These are phyloP conservation scores for Yoshiicerus persimilis DNA, from an alignment of 1,140 invertebrate genomes.

Conservation along the genomic window DNA sequence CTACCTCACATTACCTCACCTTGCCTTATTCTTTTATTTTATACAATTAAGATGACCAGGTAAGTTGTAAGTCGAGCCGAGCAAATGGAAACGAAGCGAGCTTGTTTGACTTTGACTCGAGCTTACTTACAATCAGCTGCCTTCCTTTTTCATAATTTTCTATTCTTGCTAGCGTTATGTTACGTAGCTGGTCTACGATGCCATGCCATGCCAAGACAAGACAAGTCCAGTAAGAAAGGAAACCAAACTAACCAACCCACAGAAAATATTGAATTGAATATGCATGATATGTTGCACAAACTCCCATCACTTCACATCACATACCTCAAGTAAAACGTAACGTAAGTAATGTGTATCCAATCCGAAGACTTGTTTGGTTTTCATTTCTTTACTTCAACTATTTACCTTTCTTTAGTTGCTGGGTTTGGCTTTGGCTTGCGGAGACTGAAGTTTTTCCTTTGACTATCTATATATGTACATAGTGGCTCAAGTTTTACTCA, in stretches of 20 bases:
- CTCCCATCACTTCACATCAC: not conserved
- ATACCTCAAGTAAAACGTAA: slow-evolving; percentile 5
- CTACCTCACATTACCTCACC: slow-evolving; percentile 7
- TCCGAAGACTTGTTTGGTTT: slow-evolving; percentile 21
- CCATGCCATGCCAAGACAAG: not conserved
- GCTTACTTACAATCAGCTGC: not conserved
- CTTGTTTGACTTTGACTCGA: not conserved
- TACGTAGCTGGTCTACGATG: not conserved
- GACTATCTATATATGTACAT: slow-evolving; percentile 16
- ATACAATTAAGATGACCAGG: not conserved
- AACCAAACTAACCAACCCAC: slow-evolving; percentile 15
- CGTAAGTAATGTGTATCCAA: slow-evolving; percentile 20
- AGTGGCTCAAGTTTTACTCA: not conserved
- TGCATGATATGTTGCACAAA: slow-evolving; percentile 22
- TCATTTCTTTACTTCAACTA: slow-evolving; percentile 11
- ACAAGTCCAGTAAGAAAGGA: slow-evolving; percentile 12
- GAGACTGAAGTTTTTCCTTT: slow-evolving; percentile 1
- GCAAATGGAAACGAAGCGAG: not conserved
- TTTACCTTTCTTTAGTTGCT: slow-evolving; percentile 19
- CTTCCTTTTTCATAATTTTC: slow-evolving; percentile 17
- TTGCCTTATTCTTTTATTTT: slow-evolving; percentile 16
- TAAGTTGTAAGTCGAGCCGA: not conserved
- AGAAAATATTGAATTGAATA: slow-evolving; percentile 22
- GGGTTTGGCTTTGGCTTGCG: slow-evolving; percentile 4
- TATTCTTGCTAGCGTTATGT: not conserved